A percentile compares a stretch with the other conserved stretches of the same genome.
Conservation (phyloP, 1,140 invertebrate genomes). For the Drosophila pseudoananassae region DNA sequence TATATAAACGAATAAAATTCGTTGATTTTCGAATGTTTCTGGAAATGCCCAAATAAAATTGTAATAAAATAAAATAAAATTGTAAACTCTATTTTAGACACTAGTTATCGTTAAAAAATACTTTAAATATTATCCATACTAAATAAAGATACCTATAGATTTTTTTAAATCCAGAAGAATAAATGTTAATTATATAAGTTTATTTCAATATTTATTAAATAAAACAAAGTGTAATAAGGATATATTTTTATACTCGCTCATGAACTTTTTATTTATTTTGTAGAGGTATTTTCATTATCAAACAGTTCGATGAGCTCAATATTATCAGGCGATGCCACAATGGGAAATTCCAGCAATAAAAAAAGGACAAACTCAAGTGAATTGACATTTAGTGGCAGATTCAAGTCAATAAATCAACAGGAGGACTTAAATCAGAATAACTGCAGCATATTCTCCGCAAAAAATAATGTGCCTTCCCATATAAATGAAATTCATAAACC, state of each 20-base stretch:
- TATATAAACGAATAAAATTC: too few relatives aligned
- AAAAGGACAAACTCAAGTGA: conserved; percentile 41
- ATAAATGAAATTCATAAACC: conserved; percentile 29
- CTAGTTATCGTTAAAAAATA: too few relatives aligned
- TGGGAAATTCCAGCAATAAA: conserved; percentile 40
- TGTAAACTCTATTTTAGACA: too few relatives aligned
- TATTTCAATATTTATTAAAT: too few relatives aligned
- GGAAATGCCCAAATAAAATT: too few relatives aligned
- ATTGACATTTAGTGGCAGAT: conserved; percentile 77
- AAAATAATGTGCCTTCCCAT: conserved; percentile 9
- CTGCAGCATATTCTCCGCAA: conserved; percentile 2
- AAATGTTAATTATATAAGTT: too few relatives aligned
- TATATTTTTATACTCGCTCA: background rate
- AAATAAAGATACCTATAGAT: too few relatives aligned
- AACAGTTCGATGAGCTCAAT: conserved; percentile 82
- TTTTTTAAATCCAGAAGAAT: too few relatives aligned
- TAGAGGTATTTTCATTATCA: conserved; percentile 75
- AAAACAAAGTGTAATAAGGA: background rate
- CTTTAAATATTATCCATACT: too few relatives aligned
- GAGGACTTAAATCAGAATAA: conserved; percentile 21
- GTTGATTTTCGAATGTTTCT: too few relatives aligned
- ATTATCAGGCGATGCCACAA: conserved; percentile 57
- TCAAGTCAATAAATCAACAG: conserved; percentile 45
- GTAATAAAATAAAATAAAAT: too few relatives aligned
- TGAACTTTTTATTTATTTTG: background rate